Evolutionary conservation across 2,113 vertebrate genomes (phyloP), one percentile per base, ranked within the genome.

Genomic region (Eublepharis macularius): DNA sequence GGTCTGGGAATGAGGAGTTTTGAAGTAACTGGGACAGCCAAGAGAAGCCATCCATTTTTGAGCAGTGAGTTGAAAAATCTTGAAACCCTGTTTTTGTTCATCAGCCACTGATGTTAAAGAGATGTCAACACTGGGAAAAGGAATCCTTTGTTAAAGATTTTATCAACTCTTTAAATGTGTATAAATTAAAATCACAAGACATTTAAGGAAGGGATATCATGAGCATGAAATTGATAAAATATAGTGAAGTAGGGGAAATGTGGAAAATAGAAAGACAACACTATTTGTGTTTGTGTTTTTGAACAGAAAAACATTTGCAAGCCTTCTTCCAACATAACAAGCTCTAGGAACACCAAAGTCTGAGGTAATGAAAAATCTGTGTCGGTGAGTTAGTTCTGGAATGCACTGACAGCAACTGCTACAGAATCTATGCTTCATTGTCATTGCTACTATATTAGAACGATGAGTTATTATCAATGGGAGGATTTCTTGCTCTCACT

Each of bases 1-100:
- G 90, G 87, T 88, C 90, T n/a, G 1, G 92, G 91, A 82, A 94
- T 87, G 78, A 77, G 88, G 80, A 83, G 82, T 91, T 95, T 95
- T 95, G 94, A 93, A 81, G 4, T 1, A 1, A 87, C 1, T 0
- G 75, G 43, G 78, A 78, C 29, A 77, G 57, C 83, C 86, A 80
- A 94, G 92, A 87, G 83, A 90, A 92, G 88, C 93, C 92, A 83
- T 14, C 47, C 13, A 45, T 91, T 89, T 86, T 24, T 41, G 74
- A 89, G 81, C 76, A 93, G 36, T 0, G 0, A 45, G 79, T 81
- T 41, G 79, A 83, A 91, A 65, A 91, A 90, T 54, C 41, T 49
- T 39, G 1, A 12, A 87, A 83, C 47, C 49, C 81, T 82, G 39
- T 78, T 77, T 72, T 89, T 91, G 68, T 76, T 80, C 90, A 92